phyloP scores from a whole-genome alignment of 1,140 invertebrate species.

The Orchesella cincta region DNA sequence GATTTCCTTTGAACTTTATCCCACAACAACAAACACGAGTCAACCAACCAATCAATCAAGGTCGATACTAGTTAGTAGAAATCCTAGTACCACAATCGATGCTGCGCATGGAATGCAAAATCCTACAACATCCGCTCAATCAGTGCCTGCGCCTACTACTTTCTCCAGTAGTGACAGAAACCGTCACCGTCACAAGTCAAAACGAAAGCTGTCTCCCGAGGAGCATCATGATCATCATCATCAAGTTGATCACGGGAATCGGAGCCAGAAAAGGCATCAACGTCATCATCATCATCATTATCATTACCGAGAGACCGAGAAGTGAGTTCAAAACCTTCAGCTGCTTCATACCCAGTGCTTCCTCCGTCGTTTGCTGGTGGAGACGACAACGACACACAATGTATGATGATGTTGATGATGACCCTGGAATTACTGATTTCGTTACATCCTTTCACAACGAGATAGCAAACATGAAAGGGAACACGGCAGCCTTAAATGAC shows the following conservation, averaged over 20 bases:
- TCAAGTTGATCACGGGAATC: neutral
- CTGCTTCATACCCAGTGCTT: constrained; percentile 2
- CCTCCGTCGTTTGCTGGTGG: neutral
- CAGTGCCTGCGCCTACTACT: constrained; percentile 8
- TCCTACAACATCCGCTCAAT: constrained; percentile 15
- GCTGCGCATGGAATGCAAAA: neutral
- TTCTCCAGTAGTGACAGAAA: neutral
- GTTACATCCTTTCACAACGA: neutral
- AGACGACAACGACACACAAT: neutral
- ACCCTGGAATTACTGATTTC: constrained; percentile 16
- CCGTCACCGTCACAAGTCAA: neutral
- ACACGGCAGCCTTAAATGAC: no score
- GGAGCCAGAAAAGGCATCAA: constrained; percentile 1
- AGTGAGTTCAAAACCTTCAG: neutral
- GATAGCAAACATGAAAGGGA: constrained; percentile 15
- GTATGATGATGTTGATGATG: neutral
- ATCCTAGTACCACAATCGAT: neutral
- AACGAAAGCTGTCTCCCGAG: neutral
- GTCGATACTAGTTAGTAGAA: constrained; percentile 15
- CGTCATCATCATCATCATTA: constrained; percentile 16
- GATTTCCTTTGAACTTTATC: neutral
- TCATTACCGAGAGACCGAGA: constrained; percentile 1
- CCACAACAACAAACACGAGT: constrained; percentile 1
- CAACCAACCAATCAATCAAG: constrained; percentile 22
- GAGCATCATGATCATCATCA: neutral